Conservation (phyloP, 2,113 vertebrate species). For the Asarcornis scutulata region DNA sequence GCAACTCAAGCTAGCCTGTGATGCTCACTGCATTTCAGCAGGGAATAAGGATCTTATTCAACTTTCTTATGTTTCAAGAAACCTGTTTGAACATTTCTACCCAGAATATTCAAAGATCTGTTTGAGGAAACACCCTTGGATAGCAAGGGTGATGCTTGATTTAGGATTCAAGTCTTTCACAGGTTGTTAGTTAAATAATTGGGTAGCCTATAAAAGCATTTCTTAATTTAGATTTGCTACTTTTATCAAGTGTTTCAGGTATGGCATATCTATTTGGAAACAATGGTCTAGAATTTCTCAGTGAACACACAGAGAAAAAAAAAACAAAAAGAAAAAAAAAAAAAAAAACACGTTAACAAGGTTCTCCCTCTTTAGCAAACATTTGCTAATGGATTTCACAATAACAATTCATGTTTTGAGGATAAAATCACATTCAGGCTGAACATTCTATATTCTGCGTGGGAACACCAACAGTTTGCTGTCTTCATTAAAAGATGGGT, state of each 20-base stretch:
- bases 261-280: neutral
- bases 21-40: neutral
- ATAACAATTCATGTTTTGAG: constrained; percentile 35
- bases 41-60: neutral
- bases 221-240: neutral
- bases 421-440: constrained; percentile 39
- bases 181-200: neutral
- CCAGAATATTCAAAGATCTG: neutral
- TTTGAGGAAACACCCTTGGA: neutral
- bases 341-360: neutral
- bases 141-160: neutral
- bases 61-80: neutral
- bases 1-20: neutral
- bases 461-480: neutral
- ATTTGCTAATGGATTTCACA: constrained; percentile 56
- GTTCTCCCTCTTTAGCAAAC: constrained; percentile 32
- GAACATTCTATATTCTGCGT: neutral
- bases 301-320: neutral
- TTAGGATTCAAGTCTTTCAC: neutral
- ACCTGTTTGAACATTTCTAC: neutral
- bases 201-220: neutral
- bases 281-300: neutral
- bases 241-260: neutral
- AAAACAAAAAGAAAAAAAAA: neutral
- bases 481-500: constrained; percentile 33